phyloP scores from a whole-genome alignment of 2,797 vertebrate genomes.

The Chrysolophus pictus region DNA sequence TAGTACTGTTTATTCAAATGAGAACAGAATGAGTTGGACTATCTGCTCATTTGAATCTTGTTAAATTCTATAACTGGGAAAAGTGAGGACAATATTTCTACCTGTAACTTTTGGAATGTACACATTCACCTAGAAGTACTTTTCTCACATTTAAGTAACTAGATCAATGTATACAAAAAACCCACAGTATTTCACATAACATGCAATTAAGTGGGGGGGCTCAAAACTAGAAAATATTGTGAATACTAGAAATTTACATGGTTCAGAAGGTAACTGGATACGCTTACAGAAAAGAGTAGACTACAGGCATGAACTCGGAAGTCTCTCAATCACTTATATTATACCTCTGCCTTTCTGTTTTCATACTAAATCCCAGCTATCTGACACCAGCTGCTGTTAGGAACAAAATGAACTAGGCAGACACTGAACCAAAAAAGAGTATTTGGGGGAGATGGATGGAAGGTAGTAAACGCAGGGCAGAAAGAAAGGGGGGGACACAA shows the following conservation, averaged over 20 bases:
- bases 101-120: background rate
- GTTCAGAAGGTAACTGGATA: background rate
- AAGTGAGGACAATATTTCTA: background rate
- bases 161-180: background rate
- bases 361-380: background rate
- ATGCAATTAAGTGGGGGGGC: background rate
- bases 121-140: background rate
- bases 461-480: background rate
- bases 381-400: background rate
- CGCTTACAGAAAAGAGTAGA: background rate
- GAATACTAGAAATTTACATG: background rate
- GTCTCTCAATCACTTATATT: background rate
- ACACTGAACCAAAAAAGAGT: background rate
- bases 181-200: background rate
- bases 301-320: background rate
- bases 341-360: background rate
- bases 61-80: background rate
- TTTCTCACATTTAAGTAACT: background rate
- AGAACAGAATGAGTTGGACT: background rate
- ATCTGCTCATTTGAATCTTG: background rate
- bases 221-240: background rate
- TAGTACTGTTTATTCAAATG: background rate
- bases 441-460: fast-evolving
- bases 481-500: background rate
- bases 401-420: background rate